These are phyloP conservation scores for Rhyzopertha dominica DNA, from an alignment of 1,140 invertebrate genomes.

Conservation along the genomic window DNA sequence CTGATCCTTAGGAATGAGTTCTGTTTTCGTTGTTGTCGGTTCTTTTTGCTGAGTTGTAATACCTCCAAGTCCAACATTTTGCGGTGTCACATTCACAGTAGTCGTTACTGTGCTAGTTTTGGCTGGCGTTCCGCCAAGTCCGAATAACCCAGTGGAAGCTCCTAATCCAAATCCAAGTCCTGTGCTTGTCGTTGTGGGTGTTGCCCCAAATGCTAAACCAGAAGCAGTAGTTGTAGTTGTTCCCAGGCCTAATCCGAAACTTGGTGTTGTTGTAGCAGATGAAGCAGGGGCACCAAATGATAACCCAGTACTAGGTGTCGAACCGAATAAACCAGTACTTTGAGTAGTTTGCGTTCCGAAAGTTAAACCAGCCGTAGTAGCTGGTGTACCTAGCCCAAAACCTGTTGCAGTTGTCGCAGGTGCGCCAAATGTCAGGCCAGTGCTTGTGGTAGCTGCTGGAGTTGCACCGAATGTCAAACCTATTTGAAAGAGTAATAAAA, in stretches of 20 bases:
- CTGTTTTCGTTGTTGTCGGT: slow-evolving; percentile 49
- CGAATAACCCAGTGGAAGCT: slow-evolving; percentile 7
- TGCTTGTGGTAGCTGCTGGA: slow-evolving; percentile 3
- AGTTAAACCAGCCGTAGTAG: slow-evolving; percentile 19
- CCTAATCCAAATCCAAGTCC: slow-evolving; percentile 6
- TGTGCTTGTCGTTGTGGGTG: slow-evolving; percentile 8
- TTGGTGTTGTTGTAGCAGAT: background rate
- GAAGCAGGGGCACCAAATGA: slow-evolving; percentile 2
- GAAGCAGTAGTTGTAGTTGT: slow-evolving; percentile 9
- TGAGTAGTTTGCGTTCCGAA: slow-evolving; percentile 24
- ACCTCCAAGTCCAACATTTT: slow-evolving; percentile 57
- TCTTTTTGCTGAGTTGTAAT: slow-evolving; percentile 54
- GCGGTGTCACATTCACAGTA: slow-evolving; percentile 37
- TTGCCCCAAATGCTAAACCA: slow-evolving; percentile 4
- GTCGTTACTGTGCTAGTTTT: slow-evolving; percentile 24
- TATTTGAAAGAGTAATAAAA: slow-evolving; percentile 5
- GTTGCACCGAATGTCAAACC: slow-evolving; percentile 11
- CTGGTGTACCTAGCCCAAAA: background rate
- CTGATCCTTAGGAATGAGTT: slow-evolving; percentile 63
- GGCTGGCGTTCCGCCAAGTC: slow-evolving; percentile 25
- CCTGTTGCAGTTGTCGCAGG: slow-evolving; percentile 11
- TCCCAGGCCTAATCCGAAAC: background rate
- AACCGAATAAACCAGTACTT: slow-evolving; percentile 12
- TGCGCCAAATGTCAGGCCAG: slow-evolving; percentile 17
- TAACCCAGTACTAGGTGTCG: slow-evolving; percentile 1